Evolutionary conservation across 2,797 vertebrate genomes (phyloP), one percentile per base, ranked within the genome.

Genomic region (Rhabdophis nuchalis): DNA sequence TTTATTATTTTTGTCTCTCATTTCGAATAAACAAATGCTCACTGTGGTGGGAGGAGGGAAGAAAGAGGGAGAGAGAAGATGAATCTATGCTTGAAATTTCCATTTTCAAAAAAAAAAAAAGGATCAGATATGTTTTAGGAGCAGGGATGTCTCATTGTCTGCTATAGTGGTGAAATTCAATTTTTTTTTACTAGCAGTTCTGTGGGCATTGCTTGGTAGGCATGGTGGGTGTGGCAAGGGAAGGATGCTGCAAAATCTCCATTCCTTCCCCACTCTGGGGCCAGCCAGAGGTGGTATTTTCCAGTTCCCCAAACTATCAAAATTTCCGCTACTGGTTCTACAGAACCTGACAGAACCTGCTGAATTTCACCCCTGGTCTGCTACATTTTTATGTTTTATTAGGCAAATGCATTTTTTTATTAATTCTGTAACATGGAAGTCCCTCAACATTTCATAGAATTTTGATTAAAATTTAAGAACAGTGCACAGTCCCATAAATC

Each of bases 401-500:
- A 68, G 13, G 92, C 13, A 68, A 3, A 0, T 54, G 89, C 89
- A 52, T 60, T 61, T 57, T 57, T 0, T 68, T 86, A 60, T 77
- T 72, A 60, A 88, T 89, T 86, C 91, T 88, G 56, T 0, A 90
- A 72, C 12, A 93, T 54, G 61, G 86, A 56, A 52, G 92, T 94
- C 61, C 82, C 91, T 88, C 90, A 92, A 89, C n/a, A 93, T 89
- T 92, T 90, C 41, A 32, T 29, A 85, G 86, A 90, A 92, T 95
- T 41, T 93, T 89, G 61, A 91, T 32, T 92, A 32, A 82, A 94
- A 93, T 91, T 93, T 88, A 93, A 92, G 58, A 93, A 93, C 54
- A 77, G 54, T 54, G n/a, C 60, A 87, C 13, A 46, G 25, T 82
- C 72, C 36, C 20, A 82, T 82, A 82, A 82, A 82, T 82, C 77